These are phyloP conservation scores for Lethenteron camtschaticum DNA, from an alignment of 2,113 vertebrate genomes.

Conservation along the genomic window DNA sequence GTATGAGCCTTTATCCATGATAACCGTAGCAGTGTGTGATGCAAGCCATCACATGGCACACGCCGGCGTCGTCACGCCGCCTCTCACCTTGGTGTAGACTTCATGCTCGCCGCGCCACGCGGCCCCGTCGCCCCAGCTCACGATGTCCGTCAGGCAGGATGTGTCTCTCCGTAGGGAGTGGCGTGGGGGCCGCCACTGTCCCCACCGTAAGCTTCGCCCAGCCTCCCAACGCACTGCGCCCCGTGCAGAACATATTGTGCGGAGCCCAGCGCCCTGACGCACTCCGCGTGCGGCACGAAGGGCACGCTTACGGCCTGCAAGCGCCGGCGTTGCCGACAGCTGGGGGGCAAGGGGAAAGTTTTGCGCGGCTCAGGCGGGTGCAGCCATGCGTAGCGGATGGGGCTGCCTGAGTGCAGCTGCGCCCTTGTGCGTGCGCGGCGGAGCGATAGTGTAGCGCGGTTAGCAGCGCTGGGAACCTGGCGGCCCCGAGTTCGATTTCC, in stretches of 20 bases:
- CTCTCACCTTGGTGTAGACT: slow-evolving; percentile 42
- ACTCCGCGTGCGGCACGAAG: slow-evolving; percentile 31
- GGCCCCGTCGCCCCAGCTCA: slow-evolving; percentile 83
- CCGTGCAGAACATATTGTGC: slow-evolving; percentile 63
- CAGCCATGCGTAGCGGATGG: too few species aligned
- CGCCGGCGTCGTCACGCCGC: too few species aligned
- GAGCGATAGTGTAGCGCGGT: too few species aligned
- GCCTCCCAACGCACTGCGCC: slow-evolving; percentile 20
- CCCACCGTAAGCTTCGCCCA: slow-evolving; percentile 46
- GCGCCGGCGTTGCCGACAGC: slow-evolving; percentile 11
- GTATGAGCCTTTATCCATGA: too few species aligned
- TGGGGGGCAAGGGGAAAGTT: too few species aligned
- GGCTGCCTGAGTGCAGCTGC: too few species aligned
- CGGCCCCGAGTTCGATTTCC: too few species aligned
- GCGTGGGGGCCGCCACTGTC: slow-evolving; percentile 67
- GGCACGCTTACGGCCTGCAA: slow-evolving; percentile 50
- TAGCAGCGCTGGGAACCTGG: too few species aligned
- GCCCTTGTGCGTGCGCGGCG: too few species aligned
- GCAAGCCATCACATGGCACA: too few species aligned
- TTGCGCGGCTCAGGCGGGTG: too few species aligned
- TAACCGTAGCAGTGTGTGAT: too few species aligned
- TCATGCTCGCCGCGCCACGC: slow-evolving; percentile 60
- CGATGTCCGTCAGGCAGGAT: slow-evolving; percentile 67
- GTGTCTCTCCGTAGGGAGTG: slow-evolving; percentile 27
- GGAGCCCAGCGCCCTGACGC: slow-evolving; percentile 34